Base-by-base conservation (phyloP, 1,140 invertebrate genomes). In the Elymnias hypermnestra region DNA sequence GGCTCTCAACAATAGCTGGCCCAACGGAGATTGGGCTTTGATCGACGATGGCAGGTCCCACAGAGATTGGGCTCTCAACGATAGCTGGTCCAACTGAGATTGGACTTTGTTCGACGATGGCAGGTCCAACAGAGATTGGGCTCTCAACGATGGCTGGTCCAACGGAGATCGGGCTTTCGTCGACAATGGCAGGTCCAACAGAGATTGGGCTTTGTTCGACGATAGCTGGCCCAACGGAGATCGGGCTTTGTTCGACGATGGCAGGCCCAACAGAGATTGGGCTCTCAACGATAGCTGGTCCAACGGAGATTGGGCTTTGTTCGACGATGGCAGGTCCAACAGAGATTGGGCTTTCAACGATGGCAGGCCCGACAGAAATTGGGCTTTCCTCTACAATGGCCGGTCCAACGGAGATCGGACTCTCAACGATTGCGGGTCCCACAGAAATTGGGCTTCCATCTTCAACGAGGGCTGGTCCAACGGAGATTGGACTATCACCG, bases 111-210 rank as follows among this genome's bases (percentile, higher is more conserved):
- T n/a, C n/a, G n/a, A n/a, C n/a, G 6, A 26, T 26, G 10, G 23
- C n/a, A n/a, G n/a, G n/a, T n/a, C n/a, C 31, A 15, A 35, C 31
- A 7, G 31, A 35, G 15, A 35, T 35, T 4, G 31, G 31, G 7
- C 31, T 35, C 2, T 35, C 31, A 35, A 35, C 7, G 15, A 35
- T 35, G 3, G 31, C 31, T 1, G 31, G 31, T 9, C 31, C 31
- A 35, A 3, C 49, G 5, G 8, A 14, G 17, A 17, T 12, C 14
- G 31, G 28, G 2, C 3, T 7, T 12, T 12, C 10, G 2, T 12
- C 3, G 14, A n/a, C n/a, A n/a, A n/a, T 15, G 13, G 31, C 31
- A 1, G 31, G 14, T 1, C 14, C 31, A 15, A 35, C 38, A 3
- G 21, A 25, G 22, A 45, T 36, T 4, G 19, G 19, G 19, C 19